phyloP scores from a whole-genome alignment of 2,888 invertebrate genomes.

The Cerceris rybyensis region DNA sequence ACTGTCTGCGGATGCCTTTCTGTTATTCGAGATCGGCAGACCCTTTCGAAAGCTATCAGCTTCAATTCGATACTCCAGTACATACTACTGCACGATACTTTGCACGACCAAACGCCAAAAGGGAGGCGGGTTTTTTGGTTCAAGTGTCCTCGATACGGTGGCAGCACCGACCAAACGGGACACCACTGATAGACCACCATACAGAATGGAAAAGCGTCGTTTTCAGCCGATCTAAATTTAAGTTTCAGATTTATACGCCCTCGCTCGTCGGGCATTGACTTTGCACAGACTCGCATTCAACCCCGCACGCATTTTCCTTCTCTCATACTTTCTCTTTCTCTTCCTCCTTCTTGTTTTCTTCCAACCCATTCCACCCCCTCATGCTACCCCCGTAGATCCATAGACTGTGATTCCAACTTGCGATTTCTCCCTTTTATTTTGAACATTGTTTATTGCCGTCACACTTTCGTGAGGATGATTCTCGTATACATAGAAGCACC shows the following conservation, averaged over 20 bases:
- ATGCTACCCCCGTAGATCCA: neutral
- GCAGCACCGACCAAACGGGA: constrained; percentile 57
- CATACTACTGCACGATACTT: too few species aligned
- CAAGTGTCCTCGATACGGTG: constrained; percentile 32
- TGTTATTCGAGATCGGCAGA: too few species aligned
- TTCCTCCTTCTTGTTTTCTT: constrained; percentile 22
- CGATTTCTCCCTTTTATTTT: constrained; percentile 44
- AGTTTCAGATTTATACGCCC: constrained; percentile 75
- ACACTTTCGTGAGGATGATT: constrained; percentile 34
- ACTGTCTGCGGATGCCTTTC: too few species aligned
- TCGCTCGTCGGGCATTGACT: constrained; percentile 73
- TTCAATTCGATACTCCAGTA: too few species aligned
- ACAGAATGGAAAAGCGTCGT: constrained; percentile 42
- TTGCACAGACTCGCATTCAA: constrained; percentile 59
- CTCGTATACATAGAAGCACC: constrained; percentile 49
- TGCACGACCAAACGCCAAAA: constrained; percentile 1
- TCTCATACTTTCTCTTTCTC: constrained; percentile 31
- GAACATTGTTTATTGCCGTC: constrained; percentile 39
- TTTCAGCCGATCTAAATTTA: constrained; percentile 76
- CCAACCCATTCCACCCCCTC: constrained; percentile 33
- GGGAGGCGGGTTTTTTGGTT: constrained; percentile 19
- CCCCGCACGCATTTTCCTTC: constrained; percentile 44
- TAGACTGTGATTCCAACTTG: constrained; percentile 31
- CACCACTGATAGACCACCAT: constrained; percentile 21
- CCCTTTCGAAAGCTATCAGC: too few species aligned